These are phyloP conservation scores for Vulpes ferrilata DNA, from an alignment of 2,113 vertebrate genomes.

Conservation along the genomic window DNA sequence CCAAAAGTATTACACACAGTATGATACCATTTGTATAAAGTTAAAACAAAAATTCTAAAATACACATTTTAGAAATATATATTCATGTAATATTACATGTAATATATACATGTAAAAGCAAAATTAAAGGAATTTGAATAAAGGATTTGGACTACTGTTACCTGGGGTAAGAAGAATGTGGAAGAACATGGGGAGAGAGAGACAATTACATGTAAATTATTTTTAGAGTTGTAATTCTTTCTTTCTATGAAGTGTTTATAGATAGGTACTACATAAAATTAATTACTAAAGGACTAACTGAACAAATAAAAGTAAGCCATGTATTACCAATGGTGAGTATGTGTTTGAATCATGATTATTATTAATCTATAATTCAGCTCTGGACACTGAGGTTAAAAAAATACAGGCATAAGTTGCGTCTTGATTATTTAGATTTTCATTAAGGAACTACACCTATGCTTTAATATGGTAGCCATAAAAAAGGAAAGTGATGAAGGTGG, in stretches of 20 bases:
- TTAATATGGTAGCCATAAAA: neutral
- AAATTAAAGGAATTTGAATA: neutral
- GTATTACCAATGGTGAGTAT: neutral
- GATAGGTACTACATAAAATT: neutral
- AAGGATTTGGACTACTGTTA: neutral
- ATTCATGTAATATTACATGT: neutral
- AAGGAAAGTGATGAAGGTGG: neutral
- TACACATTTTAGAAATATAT: neutral
- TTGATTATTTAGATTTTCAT: neutral
- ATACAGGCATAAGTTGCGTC: neutral
- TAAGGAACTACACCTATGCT: neutral
- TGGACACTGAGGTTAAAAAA: neutral
- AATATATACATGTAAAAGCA: neutral
- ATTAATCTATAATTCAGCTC: neutral
- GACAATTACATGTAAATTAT: neutral
- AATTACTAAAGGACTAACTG: neutral
- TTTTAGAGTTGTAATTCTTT: neutral
- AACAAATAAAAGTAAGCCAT: neutral
- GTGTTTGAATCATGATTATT: neutral
- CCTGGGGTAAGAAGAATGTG: neutral
- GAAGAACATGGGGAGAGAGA: neutral
- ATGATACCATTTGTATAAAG: neutral
- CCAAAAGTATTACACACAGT: neutral
- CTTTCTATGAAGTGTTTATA: neutral
- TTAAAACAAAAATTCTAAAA: neutral